Evolutionary conservation across 2,797 vertebrate genomes (phyloP).

Genomic region (Characodon lateralis): DNA sequence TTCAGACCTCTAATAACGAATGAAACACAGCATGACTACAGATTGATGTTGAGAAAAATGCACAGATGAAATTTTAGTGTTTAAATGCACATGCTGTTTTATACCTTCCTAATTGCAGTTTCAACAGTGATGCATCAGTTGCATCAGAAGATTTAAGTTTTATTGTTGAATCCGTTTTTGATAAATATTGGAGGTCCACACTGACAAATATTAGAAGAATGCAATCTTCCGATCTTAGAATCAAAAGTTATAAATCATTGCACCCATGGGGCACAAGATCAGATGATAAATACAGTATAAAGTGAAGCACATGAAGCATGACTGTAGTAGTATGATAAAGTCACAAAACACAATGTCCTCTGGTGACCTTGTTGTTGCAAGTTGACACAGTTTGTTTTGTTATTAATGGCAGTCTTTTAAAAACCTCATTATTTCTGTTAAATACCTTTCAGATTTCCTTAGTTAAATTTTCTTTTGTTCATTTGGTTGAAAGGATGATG

Average conservation of each 20-base stretch:
- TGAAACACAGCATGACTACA: no score
- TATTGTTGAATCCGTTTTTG: not conserved
- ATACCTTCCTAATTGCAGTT: not conserved
- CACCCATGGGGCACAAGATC: slow-evolving; percentile 29
- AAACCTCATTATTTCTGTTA: not conserved
- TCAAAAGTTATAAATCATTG: slow-evolving; percentile 40
- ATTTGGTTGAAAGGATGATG: slow-evolving; percentile 47
- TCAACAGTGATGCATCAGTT: not conserved
- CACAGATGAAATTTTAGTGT: no score
- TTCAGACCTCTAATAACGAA: no score
- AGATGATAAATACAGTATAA: not conserved
- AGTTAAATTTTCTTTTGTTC: not conserved
- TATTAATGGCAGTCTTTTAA: not conserved
- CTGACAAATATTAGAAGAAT: slow-evolving; percentile 43
- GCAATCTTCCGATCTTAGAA: slow-evolving; percentile 27
- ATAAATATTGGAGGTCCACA: slow-evolving; percentile 42
- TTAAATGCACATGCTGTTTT: no score
- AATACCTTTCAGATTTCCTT: not conserved
- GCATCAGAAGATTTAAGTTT: not conserved
- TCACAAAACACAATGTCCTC: slow-evolving; percentile 25
- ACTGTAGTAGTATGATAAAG: slow-evolving; percentile 20
- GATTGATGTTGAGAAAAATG: no score
- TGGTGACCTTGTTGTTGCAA: not conserved
- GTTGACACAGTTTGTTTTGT: not conserved
- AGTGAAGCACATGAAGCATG: not conserved